phyloP scores from a whole-genome alignment of 2,888 invertebrate species.

The Pardosa pseudoannulata region DNA sequence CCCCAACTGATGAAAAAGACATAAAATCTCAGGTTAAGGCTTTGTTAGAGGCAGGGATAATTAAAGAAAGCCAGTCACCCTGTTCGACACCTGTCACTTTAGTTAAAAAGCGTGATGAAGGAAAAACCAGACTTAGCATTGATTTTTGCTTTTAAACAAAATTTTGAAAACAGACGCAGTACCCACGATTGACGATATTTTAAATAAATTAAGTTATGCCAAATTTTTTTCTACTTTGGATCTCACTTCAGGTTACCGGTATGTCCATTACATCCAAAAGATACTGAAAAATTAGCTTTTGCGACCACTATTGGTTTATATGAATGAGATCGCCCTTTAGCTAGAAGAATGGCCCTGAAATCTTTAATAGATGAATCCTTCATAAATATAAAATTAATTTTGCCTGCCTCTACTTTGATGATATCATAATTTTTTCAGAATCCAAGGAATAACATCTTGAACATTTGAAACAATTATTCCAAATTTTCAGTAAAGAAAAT shows the following conservation, averaged over 20 bases:
- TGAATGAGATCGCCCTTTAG: not conserved
- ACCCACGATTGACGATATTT: too few relatives aligned
- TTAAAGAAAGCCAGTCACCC: slow-evolving; percentile 45
- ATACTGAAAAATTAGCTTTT: not conserved
- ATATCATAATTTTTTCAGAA: slow-evolving; percentile 8
- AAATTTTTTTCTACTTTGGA: too few relatives aligned
- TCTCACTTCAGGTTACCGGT: slow-evolving; percentile 16
- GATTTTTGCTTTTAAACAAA: too few relatives aligned
- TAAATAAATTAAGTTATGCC: too few relatives aligned
- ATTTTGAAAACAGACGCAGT: slow-evolving; percentile 29
- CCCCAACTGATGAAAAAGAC: slow-evolving; percentile 25
- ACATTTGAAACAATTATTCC: not conserved
- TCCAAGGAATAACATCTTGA: not conserved
- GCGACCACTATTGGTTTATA: not conserved
- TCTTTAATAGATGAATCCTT: not conserved
- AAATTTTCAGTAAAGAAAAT: not conserved
- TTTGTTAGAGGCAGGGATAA: slow-evolving; percentile 59
- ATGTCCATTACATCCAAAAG: not conserved
- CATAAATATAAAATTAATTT: slow-evolving; percentile 7
- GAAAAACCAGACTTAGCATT: slow-evolving; percentile 69
- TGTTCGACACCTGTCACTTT: slow-evolving; percentile 69
- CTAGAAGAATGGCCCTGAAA: not conserved
- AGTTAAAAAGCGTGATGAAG: slow-evolving; percentile 57
- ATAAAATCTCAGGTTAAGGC: slow-evolving; percentile 56
- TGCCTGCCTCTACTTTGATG: not conserved